phyloP scores from a whole-genome alignment of 2,797 vertebrate species.

The Sphaeramia orbicularis region DNA sequence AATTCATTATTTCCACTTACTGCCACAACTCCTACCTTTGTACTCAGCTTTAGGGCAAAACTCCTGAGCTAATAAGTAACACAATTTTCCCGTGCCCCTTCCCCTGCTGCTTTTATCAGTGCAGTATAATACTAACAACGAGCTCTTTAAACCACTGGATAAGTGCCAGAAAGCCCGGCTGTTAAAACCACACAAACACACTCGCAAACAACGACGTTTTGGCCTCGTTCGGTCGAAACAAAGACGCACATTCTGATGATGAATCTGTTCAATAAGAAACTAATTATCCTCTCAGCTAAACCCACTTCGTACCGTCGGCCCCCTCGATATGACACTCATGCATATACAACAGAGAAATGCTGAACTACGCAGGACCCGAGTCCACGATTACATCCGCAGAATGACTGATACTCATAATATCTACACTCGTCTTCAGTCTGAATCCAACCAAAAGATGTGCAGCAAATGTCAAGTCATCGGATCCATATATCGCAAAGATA shows the following conservation, averaged over 20 bases:
- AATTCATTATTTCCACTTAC: background rate
- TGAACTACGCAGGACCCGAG: no score
- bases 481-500: no score
- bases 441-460: no score
- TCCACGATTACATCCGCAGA: no score
- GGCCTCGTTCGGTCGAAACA: conserved; percentile 22
- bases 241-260: conserved; percentile 43
- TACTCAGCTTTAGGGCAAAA: background rate
- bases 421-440: no score
- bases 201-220: background rate
- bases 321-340: no score
- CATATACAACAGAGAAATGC: no score
- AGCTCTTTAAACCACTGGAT: background rate
- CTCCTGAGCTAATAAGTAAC: background rate
- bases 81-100: background rate
- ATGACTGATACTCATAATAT: no score
- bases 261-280: conserved; percentile 53
- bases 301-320: conserved; percentile 8
- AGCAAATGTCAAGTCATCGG: no score
- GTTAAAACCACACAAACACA: conserved; percentile 6
- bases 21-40: background rate
- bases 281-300: conserved; percentile 19
- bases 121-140: conserved; percentile 1
- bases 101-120: conserved; percentile 26
- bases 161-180: no score